phyloP scores from a whole-genome alignment of 1,140 invertebrate species.

The Hormaphis cornu region DNA sequence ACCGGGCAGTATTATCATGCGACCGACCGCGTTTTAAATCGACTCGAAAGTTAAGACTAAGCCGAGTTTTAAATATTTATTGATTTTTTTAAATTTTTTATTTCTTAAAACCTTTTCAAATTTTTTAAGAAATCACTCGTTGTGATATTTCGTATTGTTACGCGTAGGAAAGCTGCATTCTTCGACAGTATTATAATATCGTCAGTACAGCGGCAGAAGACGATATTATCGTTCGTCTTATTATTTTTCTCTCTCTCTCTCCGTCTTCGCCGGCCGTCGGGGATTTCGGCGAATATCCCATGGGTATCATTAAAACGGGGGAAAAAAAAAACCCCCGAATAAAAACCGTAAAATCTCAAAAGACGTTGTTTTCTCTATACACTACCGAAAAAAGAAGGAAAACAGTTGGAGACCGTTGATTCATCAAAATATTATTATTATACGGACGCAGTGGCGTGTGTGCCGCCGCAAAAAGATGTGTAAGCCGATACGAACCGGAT shows the following conservation, averaged over 20 bases:
- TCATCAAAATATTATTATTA: not conserved
- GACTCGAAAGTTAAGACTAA: too few species aligned
- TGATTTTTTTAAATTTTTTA: too few species aligned
- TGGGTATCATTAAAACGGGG: not conserved
- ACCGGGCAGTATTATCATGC: too few species aligned
- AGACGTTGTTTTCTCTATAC: not conserved
- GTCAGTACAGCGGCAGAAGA: too few species aligned
- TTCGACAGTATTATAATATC: too few species aligned
- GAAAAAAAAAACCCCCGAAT: not conserved
- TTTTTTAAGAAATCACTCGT: too few species aligned
- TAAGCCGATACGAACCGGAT: constrained; percentile 31
- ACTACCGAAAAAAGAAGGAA: not conserved
- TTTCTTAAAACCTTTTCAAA: too few species aligned
- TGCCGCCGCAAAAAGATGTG: constrained; percentile 10
- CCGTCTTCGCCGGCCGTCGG: not conserved
- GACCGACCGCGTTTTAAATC: too few species aligned
- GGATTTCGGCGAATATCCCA: not conserved
- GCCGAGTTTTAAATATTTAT: too few species aligned
- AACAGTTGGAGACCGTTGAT: constrained; percentile 29
- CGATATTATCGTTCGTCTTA: not conserved
- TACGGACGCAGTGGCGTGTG: not conserved
- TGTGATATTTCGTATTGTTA: too few species aligned
- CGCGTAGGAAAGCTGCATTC: too few species aligned
- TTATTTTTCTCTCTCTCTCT: not conserved
- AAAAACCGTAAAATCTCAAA: too few species aligned